Evolutionary conservation across 2,113 vertebrate species (phyloP), one percentile per base, ranked within the genome.

Genomic region (Chloropsis hardwickii): DNA sequence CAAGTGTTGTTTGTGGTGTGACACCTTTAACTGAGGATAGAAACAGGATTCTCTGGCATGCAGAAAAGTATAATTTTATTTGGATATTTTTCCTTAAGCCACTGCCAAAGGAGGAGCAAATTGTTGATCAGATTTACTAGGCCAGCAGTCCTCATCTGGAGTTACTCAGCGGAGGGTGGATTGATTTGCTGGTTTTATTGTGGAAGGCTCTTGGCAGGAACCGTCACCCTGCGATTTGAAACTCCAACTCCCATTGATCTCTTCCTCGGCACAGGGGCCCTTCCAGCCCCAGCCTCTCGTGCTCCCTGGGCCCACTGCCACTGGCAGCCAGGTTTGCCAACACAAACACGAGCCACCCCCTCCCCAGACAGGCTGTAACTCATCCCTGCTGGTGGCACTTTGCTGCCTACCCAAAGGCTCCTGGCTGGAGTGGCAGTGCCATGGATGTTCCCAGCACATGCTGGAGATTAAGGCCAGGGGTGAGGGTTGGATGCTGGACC

Each of bases 171-270:
- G 9, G 42, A 65, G 11, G 40, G 89, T 1, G 33, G 81, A 50
- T 53, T 50, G 69, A 58, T 92, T 50, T 81, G 86, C 61, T 37
- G 69, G 60, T 58, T 64, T 78, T 42, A 27, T 5, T 73, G 89
- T 65, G 83, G 76, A 82, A 69, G 72, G 86, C 51, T 91, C 64
- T 86, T 86, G 83, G 96, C 93, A 92, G 86, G 86, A 92, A 1
- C 58, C 2, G 0, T 76, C 54, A 22, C 57, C 31, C 62, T 6
- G 80, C 0, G 6, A n/a, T 10, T n/a, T 16, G 18, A 84, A 56
- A 24, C 60, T 91, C 81, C 81, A 50, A 7, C 29, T 73, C 53
- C 72, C 72, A 73, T 69, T 53, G 87, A 94, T 80, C 77, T 81
- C 72, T 14, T 50, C 78, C 83, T 70, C 47, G 0, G 90, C 73